These are phyloP conservation scores for Myoxocephalus aenaeus DNA, from an alignment of 2,797 vertebrate genomes.

Conservation along the genomic window DNA sequence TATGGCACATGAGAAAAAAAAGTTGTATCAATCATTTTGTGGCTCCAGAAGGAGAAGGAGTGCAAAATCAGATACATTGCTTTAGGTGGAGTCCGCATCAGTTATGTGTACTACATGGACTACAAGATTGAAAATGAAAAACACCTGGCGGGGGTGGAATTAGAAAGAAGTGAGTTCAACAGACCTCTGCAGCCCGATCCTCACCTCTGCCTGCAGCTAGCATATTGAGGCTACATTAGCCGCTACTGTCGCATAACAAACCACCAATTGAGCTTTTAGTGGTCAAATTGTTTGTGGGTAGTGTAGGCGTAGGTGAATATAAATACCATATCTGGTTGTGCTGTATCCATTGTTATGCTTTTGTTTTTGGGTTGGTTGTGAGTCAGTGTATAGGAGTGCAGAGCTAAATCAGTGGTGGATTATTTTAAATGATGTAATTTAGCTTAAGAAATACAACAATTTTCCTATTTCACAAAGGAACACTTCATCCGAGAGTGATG, in stretches of 20 bases:
- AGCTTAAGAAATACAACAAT: not conserved
- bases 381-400: not conserved
- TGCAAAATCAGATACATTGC: not conserved
- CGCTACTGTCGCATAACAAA: not conserved
- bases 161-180: slow-evolving; percentile 7
- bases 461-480: not conserved
- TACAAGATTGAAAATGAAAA: slow-evolving; percentile 15
- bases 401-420: not conserved
- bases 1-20: not conserved
- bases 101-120: not conserved
- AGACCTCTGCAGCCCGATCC: not conserved
- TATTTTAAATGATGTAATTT: not conserved
- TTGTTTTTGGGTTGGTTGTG: not conserved
- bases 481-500: not conserved
- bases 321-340: not conserved
- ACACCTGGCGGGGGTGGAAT: slow-evolving; percentile 4
- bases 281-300: slow-evolving; percentile 7
- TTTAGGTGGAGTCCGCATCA: not conserved
- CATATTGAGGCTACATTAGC: slow-evolving; percentile 2
- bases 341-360: not conserved
- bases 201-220: not conserved
- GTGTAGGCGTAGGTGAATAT: not conserved
- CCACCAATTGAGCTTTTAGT: not conserved
- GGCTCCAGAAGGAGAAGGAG: not conserved
- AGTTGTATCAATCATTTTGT: not conserved